Percentiles rank a stretch among this genome's conserved stretches.
These are phyloP conservation scores for Crematogaster levior DNA, from an alignment of 2,888 invertebrate species.

Conservation along the genomic window DNA sequence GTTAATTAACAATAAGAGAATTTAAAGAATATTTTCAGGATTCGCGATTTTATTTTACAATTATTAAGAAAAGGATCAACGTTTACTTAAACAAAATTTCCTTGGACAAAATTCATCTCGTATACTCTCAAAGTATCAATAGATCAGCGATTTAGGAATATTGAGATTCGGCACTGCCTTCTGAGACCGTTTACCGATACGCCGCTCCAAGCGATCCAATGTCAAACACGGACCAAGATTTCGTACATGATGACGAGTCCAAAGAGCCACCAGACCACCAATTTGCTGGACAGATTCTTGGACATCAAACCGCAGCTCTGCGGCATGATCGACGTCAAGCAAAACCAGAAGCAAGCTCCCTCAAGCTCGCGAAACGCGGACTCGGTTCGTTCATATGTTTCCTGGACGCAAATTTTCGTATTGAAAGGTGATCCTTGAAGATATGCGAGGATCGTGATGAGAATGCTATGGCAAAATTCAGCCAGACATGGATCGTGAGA, in stretches of 20 bases:
- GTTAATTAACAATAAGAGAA: background rate
- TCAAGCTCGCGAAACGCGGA: conserved; percentile 95
- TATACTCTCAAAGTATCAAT: conserved; percentile 97
- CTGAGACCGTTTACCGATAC: conserved; percentile 97
- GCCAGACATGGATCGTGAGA: conserved; percentile 97
- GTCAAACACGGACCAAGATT: conserved; percentile 98
- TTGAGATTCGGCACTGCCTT: conserved; percentile 96
- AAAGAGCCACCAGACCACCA: conserved; percentile 99
- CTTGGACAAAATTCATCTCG: conserved; percentile 95
- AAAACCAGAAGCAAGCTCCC: conserved; percentile 98
- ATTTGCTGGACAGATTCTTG: conserved; percentile 95
- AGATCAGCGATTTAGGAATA: conserved; percentile 94
- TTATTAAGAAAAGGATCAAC: background rate
- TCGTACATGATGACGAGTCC: conserved; percentile 99
- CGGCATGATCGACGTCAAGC: conserved; percentile 97
- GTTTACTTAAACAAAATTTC: too few species aligned
- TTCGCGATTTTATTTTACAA: background rate
- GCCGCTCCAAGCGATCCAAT: conserved; percentile 94
- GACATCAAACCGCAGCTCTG: conserved; percentile 97
- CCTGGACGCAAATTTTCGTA: conserved; percentile 95
- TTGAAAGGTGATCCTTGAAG: conserved; percentile 97
- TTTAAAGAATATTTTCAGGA: background rate
- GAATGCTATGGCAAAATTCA: conserved; percentile 96
- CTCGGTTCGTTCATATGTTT: conserved; percentile 96
- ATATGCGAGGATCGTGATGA: conserved; percentile 97